Conservation (phyloP, 2,113 vertebrate species). For the Morphnarchus princeps region DNA sequence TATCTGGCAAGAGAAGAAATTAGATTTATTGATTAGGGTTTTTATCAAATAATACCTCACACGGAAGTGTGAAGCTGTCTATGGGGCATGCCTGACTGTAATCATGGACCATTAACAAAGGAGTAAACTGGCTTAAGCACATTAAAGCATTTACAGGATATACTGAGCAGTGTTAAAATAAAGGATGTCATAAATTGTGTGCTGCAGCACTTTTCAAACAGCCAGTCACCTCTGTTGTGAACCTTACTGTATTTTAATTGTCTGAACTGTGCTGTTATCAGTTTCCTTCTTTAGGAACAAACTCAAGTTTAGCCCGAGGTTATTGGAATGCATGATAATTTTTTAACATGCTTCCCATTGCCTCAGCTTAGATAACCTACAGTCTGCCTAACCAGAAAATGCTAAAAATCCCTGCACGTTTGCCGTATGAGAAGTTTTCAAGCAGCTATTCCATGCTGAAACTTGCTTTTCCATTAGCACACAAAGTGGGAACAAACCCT, state of each 20-base stretch:
- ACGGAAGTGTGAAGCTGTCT: constrained; percentile 8
- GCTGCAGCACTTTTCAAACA: constrained; percentile 31
- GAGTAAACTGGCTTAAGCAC: constrained; percentile 37
- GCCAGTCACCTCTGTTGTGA: neutral
- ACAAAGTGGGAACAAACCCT: neutral
- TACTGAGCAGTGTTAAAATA: constrained; percentile 33
- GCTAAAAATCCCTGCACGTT: neutral
- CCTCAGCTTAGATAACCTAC: constrained; percentile 17
- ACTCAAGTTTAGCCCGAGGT: neutral
- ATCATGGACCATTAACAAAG: constrained; percentile 3
- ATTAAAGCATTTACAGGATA: constrained; percentile 51
- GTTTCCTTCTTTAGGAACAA: neutral
- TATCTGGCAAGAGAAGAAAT: constrained; percentile 34
- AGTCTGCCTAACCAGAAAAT: neutral
- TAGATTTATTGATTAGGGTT: constrained; percentile 35
- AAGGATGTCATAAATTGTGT: constrained; percentile 46
- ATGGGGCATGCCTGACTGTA: neutral
- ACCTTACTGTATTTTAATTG: constrained; percentile 21
- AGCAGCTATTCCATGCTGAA: neutral
- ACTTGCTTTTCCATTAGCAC: neutral
- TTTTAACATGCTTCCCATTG: constrained; percentile 8
- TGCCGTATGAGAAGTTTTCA: constrained; percentile 37
- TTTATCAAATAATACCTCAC: constrained; percentile 43
- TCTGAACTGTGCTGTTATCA: neutral
- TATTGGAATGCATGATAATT: constrained; percentile 4